Percentiles rank a stretch among this genome's conserved stretches.
phyloP scores from a whole-genome alignment of 2,888 invertebrate species.

The Conus canariensis region DNA sequence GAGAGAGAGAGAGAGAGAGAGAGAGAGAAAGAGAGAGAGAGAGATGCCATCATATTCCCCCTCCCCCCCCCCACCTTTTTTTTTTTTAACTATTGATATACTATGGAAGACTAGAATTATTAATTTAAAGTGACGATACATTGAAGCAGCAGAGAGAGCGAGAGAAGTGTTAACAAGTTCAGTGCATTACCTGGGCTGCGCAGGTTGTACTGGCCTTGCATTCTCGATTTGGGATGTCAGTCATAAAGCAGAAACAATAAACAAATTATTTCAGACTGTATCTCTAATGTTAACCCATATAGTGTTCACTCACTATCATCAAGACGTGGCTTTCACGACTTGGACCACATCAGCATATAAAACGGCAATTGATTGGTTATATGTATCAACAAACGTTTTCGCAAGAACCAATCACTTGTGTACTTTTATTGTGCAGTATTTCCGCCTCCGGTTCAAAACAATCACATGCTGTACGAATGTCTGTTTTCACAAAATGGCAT shows the following conservation, averaged over 20 bases:
- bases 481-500: no score
- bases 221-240: conserved; percentile 27
- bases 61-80: no score
- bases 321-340: conserved; percentile 37
- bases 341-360: conserved; percentile 26
- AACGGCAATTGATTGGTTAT: background rate
- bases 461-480: background rate
- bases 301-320: background rate
- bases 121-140: no score
- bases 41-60: no score
- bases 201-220: conserved; percentile 83
- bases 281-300: background rate
- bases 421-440: background rate
- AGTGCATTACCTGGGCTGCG: conserved; percentile 82
- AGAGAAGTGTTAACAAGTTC: no score
- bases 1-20: no score
- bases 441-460: conserved; percentile 7
- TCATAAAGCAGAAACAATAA: background rate
- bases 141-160: no score
- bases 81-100: no score
- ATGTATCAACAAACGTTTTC: background rate
- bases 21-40: no score
- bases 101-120: no score
- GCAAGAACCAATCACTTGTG: background rate
- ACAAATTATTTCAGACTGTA: no score